phyloP scores from a whole-genome alignment of 1,140 invertebrate species.

The Wiebesia pumilae region DNA sequence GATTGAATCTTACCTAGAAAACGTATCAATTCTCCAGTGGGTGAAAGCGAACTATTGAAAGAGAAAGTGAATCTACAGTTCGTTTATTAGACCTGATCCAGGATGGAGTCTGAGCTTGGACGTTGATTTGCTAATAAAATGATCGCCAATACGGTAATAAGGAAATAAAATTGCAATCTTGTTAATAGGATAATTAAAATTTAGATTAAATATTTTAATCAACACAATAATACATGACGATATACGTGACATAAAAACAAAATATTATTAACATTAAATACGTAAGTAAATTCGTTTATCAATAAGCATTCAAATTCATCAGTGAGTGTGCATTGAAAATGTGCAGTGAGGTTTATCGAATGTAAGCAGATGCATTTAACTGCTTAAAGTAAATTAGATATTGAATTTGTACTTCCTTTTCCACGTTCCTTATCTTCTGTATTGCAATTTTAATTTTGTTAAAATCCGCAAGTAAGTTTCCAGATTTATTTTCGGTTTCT shows the following conservation, averaged over 20 bases:
- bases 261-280: neutral
- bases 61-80: constrained; percentile 13
- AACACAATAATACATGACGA: neutral
- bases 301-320: neutral
- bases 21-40: constrained; percentile 23
- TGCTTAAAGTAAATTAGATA: neutral
- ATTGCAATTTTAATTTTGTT: neutral
- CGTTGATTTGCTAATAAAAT: neutral
- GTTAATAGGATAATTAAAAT: neutral
- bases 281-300: neutral
- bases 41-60: constrained; percentile 39
- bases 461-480: neutral
- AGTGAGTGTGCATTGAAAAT: too few species aligned
- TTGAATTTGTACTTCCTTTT: neutral
- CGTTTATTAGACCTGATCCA: constrained; percentile 9
- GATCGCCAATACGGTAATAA: neutral
- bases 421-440: neutral
- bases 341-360: neutral
- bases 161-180: neutral
- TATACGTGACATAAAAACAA: neutral
- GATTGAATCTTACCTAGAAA: constrained; percentile 30
- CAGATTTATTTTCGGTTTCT: neutral
- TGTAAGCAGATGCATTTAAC: neutral
- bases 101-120: neutral
- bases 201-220: neutral